A percentile compares a stretch with the other conserved stretches of the same genome.
These are phyloP conservation scores for Mastacembelus armatus DNA, from an alignment of 2,797 vertebrate genomes.

Conservation along the genomic window DNA sequence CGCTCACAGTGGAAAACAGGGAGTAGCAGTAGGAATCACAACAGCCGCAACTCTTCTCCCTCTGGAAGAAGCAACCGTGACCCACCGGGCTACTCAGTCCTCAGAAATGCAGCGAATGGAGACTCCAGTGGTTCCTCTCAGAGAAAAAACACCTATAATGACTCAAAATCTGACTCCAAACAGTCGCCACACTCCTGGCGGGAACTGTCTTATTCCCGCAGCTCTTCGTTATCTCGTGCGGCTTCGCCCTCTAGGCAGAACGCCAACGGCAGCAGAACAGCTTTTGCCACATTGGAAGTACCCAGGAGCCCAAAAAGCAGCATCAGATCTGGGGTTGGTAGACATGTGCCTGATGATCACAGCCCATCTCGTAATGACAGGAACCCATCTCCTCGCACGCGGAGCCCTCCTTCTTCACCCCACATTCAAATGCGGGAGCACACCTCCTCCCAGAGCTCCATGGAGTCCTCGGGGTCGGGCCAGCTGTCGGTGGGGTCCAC, in stretches of 20 bases:
- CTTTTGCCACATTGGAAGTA: slow-evolving; percentile 56
- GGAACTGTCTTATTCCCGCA: slow-evolving; percentile 72
- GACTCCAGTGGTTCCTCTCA: slow-evolving; percentile 57
- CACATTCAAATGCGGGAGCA: slow-evolving; percentile 59
- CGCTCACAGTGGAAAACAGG: slow-evolving; percentile 55
- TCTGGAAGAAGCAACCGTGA: slow-evolving; percentile 53
- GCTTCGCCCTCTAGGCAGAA: slow-evolving; percentile 69
- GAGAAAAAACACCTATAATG: slow-evolving; percentile 53
- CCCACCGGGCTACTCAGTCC: slow-evolving; percentile 65
- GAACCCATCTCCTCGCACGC: slow-evolving; percentile 28
- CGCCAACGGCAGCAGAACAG: slow-evolving; percentile 47
- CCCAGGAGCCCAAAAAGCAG: slow-evolving; percentile 49
- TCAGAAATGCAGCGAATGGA: slow-evolving; percentile 66
- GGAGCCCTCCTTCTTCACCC: slow-evolving; percentile 70
- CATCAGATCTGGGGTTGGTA: slow-evolving; percentile 52
- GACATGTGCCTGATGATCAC: slow-evolving; percentile 37
- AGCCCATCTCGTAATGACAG: slow-evolving; percentile 50
- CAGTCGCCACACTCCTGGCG: slow-evolving; percentile 70
- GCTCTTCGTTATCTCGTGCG: slow-evolving; percentile 70
- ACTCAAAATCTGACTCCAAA: slow-evolving; percentile 59
- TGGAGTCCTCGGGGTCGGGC: slow-evolving; percentile 79
- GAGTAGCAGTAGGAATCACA: slow-evolving; percentile 36
- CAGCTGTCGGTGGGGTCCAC: slow-evolving; percentile 75
- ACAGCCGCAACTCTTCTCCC: slow-evolving; percentile 62
- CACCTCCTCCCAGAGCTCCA: slow-evolving; percentile 85